These are phyloP conservation scores for Adrianichthys oophorus DNA, from an alignment of 2,797 vertebrate species.

Conservation along the genomic window DNA sequence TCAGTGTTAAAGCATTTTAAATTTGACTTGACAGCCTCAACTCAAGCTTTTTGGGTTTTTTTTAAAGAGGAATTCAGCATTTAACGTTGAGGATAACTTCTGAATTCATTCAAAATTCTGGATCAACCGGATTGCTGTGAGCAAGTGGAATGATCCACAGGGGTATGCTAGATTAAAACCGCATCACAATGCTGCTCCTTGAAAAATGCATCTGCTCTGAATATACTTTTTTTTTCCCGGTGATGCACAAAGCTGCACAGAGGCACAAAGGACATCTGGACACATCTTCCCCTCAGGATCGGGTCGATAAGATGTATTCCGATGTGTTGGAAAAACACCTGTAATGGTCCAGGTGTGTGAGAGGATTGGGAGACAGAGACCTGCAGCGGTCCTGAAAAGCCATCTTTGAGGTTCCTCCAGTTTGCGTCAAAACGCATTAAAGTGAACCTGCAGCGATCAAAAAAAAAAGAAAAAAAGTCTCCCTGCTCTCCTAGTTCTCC, in stretches of 20 bases:
- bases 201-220: fast-evolving
- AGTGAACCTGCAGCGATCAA: slow-evolving; percentile 46
- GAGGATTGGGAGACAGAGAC: slow-evolving; percentile 31
- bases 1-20: not conserved
- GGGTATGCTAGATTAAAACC: not conserved
- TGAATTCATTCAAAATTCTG: no score
- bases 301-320: slow-evolving; percentile 32
- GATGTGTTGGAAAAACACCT: slow-evolving; percentile 53
- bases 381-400: slow-evolving; percentile 26
- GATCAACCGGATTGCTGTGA: no score
- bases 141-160: no score
- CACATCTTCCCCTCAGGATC: slow-evolving; percentile 13
- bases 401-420: slow-evolving; percentile 9
- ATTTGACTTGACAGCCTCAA: not conserved
- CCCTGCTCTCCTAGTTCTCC: not conserved
- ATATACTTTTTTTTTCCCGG: not conserved
- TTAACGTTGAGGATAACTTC: no score
- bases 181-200: not conserved
- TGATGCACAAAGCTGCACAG: not conserved
- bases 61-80: no score
- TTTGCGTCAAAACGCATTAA: slow-evolving; percentile 40
- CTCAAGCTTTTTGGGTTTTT: not conserved
- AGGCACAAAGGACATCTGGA: not conserved
- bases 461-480: not conserved
- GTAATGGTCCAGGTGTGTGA: slow-evolving; percentile 44